phyloP scores from a whole-genome alignment of 2,888 invertebrate species.

The Cantharis lateralis region DNA sequence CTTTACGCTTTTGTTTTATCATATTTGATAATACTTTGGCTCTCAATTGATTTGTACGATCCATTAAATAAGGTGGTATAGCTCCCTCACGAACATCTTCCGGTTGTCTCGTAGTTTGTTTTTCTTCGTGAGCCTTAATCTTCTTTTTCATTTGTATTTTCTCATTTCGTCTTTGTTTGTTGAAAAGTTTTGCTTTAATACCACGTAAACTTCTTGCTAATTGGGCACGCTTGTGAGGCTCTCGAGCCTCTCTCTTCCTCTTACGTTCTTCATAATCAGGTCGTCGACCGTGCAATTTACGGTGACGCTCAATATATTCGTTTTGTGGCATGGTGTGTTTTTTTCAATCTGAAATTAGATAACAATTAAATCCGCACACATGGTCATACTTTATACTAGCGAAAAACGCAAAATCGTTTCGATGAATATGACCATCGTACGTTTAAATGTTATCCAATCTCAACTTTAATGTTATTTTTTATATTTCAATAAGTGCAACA shows the following conservation, averaged over 20 bases:
- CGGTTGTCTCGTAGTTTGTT: conserved; percentile 81
- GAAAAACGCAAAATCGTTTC: conserved; percentile 34
- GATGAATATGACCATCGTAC: conserved; percentile 55
- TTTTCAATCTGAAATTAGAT: conserved; percentile 31
- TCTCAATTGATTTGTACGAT: conserved; percentile 91
- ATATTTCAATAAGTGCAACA: neutral
- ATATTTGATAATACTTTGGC: conserved; percentile 97
- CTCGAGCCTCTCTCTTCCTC: conserved; percentile 93
- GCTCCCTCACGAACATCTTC: conserved; percentile 89
- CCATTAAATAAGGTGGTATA: conserved; percentile 93
- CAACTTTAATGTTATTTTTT: neutral
- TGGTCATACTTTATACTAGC: neutral
- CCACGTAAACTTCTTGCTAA: conserved; percentile 92
- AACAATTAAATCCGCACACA: neutral
- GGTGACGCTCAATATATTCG: conserved; percentile 98
- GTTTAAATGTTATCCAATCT: neutral
- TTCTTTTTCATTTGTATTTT: conserved; percentile 99
- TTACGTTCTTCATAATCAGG: conserved; percentile 97
- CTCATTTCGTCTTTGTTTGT: conserved; percentile 95
- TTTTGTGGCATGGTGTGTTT: conserved; percentile 90
- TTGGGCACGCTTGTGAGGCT: conserved; percentile 88
- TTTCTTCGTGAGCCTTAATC: conserved; percentile 96
- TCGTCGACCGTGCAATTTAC: conserved; percentile 93
- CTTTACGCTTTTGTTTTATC: conserved; percentile 99
- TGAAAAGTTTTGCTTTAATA: conserved; percentile 96